phyloP scores from a whole-genome alignment of 35 echinoderm and acorn worm genomes.

The Antedon bifida region DNA sequence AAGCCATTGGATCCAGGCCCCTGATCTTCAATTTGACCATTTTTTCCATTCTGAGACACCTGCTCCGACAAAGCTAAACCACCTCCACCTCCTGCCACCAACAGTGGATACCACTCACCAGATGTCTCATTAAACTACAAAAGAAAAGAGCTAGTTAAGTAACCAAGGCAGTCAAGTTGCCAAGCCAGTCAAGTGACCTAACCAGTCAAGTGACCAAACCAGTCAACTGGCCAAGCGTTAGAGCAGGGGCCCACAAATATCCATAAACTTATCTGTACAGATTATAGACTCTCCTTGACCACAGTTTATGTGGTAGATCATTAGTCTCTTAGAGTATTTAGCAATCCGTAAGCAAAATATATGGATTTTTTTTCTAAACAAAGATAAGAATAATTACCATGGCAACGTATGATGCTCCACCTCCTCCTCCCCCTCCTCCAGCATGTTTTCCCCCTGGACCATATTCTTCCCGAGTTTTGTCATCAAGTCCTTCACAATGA shows the following conservation, averaged over 20 bases:
- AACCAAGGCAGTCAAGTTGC: too few relatives aligned
- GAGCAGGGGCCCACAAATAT: too few relatives aligned
- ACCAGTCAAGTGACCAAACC: too few relatives aligned
- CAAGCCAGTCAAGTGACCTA: too few relatives aligned
- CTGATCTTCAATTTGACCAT: slow-evolving; percentile 7
- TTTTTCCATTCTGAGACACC: not conserved
- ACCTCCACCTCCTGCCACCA: slow-evolving; percentile 76
- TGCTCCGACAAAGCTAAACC: slow-evolving; percentile 40
- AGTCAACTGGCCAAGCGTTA: too few relatives aligned
- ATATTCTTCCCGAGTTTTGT: slow-evolving; percentile 1
- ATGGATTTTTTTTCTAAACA: too few relatives aligned
- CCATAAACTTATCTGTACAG: too few relatives aligned
- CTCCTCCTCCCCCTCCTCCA: slow-evolving; percentile 76
- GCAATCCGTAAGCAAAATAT: too few relatives aligned
- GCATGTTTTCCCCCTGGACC: slow-evolving; percentile 17
- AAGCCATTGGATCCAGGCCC: slow-evolving; percentile 29
- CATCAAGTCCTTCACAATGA: slow-evolving; percentile 21
- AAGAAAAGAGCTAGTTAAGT: too few relatives aligned
- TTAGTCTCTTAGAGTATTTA: too few relatives aligned
- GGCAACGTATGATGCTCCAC: slow-evolving; percentile 56
- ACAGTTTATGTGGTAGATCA: too few relatives aligned
- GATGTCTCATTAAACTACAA: slow-evolving; percentile 12
- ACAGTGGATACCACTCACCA: slow-evolving; percentile 17
- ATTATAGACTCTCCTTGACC: too few relatives aligned
- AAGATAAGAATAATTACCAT: slow-evolving; percentile 20